Evolutionary conservation across 1,140 invertebrate species (phyloP).

Genomic region (Pogonus chalceus): DNA sequence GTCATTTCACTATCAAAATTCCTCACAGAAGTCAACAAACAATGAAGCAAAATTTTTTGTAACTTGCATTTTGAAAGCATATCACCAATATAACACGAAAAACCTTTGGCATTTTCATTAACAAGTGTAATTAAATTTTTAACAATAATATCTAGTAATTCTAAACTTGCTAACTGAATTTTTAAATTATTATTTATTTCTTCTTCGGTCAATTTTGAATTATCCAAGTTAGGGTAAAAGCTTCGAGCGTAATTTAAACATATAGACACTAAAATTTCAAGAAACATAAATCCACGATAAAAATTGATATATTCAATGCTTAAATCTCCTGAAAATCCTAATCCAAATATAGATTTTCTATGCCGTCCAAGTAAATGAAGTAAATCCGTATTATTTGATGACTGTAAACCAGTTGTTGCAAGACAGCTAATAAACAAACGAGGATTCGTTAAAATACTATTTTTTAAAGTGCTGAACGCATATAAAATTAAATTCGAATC

Average conservation of each 20-base stretch:
- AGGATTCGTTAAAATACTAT: conserved; percentile 62
- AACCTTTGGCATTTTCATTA: conserved; percentile 69
- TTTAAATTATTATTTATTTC: conserved; percentile 67
- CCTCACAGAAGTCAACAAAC: conserved; percentile 66
- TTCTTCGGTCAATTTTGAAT: conserved; percentile 55
- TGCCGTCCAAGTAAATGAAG: conserved; percentile 63
- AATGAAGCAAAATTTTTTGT: conserved; percentile 81
- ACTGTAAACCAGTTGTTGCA: conserved; percentile 31
- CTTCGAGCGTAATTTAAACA: conserved; percentile 73
- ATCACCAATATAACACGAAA: conserved; percentile 75
- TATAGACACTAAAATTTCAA: conserved; percentile 70
- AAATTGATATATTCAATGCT: conserved; percentile 48
- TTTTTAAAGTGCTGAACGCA: conserved; percentile 63
- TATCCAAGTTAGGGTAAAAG: conserved; percentile 61
- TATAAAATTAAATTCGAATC: conserved; percentile 69
- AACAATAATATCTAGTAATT: conserved; percentile 67
- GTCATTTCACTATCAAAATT: conserved; percentile 44
- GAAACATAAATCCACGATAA: conserved; percentile 69
- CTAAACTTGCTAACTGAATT: conserved; percentile 65
- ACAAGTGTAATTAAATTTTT: conserved; percentile 71
- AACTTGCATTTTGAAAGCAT: conserved; percentile 73
- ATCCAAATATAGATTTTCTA: conserved; percentile 70
- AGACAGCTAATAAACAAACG: conserved; percentile 51
- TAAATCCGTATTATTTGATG: conserved; percentile 41
- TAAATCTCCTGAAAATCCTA: conserved; percentile 63